Evolutionary conservation across 2,888 invertebrate species (phyloP).

Genomic region (Tenodera sinensis): DNA sequence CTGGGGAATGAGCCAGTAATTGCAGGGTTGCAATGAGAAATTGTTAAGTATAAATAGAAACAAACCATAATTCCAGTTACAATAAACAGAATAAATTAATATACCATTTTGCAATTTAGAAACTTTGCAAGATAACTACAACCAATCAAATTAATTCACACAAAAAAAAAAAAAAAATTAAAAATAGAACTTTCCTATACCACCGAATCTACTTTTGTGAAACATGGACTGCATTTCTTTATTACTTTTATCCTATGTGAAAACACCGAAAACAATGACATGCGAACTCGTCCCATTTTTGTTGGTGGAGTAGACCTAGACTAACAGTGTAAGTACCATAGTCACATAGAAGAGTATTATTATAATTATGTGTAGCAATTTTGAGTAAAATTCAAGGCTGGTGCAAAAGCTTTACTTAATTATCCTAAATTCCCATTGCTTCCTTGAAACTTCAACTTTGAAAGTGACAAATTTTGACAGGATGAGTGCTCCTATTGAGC

Average conservation of each 20-base stretch:
- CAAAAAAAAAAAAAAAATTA: neutral
- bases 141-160: slow-evolving; percentile 9
- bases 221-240: slow-evolving; percentile 19
- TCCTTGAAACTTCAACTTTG: neutral
- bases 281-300: slow-evolving; percentile 24
- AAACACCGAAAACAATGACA: slow-evolving; percentile 4
- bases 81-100: neutral
- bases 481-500: neutral
- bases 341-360: slow-evolving; percentile 28
- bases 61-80: neutral
- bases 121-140: neutral
- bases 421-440: neutral
- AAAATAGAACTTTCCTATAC: slow-evolving; percentile 9
- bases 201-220: slow-evolving; percentile 19
- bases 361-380: slow-evolving; percentile 30
- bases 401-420: slow-evolving; percentile 21
- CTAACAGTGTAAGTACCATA: slow-evolving; percentile 26
- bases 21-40: neutral
- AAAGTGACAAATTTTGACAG: neutral
- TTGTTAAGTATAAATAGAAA: neutral
- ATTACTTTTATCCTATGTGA: slow-evolving; percentile 22
- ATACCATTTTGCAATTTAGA: neutral
- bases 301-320: slow-evolving; percentile 29
- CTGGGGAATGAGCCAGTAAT: neutral
- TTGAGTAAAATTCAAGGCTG: slow-evolving; percentile 30